A percentile compares a stretch with the other conserved stretches of the same genome.
Evolutionary conservation across 1,140 invertebrate species (phyloP).

Genomic region (Palaemon carinicauda): DNA sequence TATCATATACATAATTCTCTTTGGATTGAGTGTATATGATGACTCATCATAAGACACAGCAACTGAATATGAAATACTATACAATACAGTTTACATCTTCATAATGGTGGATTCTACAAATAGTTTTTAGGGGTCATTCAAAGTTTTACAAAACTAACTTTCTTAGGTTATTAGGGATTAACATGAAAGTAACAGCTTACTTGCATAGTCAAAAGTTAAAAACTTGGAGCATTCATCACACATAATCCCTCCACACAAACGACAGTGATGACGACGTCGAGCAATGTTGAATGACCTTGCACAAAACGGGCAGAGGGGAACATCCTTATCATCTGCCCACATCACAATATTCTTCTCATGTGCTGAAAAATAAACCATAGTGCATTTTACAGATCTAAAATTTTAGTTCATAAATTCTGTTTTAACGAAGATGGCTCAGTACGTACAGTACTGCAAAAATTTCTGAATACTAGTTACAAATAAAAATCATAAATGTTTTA

Average conservation of each 20-base stretch:
- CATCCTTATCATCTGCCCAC: conserved; percentile 92
- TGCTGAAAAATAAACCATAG: conserved; percentile 65
- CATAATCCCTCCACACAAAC: conserved; percentile 94
- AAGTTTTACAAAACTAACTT: too few species aligned
- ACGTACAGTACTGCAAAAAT: background rate
- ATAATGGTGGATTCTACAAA: too few species aligned
- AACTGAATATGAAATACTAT: too few species aligned
- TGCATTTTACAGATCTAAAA: background rate
- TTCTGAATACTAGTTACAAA: background rate
- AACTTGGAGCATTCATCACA: conserved; percentile 94
- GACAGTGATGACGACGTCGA: conserved; percentile 92
- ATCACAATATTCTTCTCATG: conserved; percentile 84
- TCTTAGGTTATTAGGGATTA: too few species aligned
- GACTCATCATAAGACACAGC: too few species aligned
- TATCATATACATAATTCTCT: too few species aligned
- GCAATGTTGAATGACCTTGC: conserved; percentile 83
- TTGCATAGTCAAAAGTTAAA: conserved; percentile 81
- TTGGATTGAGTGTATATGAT: too few species aligned
- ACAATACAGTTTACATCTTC: too few species aligned
- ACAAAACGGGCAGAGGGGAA: conserved; percentile 90
- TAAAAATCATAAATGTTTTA: background rate
- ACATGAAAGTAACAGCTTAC: conserved; percentile 62
- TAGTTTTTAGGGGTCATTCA: too few species aligned
- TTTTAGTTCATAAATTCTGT: too few species aligned
- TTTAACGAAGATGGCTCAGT: background rate